Evolutionary conservation across 2,888 invertebrate species (phyloP).

Genomic region (Oeneis ivallda): DNA sequence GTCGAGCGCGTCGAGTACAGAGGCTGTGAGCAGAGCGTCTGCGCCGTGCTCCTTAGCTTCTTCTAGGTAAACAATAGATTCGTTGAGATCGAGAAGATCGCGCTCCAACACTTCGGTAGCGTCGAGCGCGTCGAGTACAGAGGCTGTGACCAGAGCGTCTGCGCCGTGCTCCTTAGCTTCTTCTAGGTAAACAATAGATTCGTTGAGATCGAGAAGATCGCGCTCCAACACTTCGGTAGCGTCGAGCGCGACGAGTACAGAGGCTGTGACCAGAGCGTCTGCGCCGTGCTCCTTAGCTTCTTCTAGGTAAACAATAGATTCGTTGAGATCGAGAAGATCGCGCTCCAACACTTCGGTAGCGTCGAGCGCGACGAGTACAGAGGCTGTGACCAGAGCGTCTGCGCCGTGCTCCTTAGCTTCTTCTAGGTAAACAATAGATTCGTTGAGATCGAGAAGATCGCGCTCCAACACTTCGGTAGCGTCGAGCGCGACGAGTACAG

Average conservation of each 20-base stretch:
- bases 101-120: background rate
- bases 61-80: slow-evolving; percentile 72
- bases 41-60: slow-evolving; percentile 87
- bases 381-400: slow-evolving; percentile 86
- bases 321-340: slow-evolving; percentile 91
- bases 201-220: slow-evolving; percentile 91
- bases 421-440: slow-evolving; percentile 72
- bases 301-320: slow-evolving; percentile 72
- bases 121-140: background rate
- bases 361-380: slow-evolving; percentile 89
- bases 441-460: slow-evolving; percentile 91
- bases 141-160: too few relatives aligned
- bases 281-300: slow-evolving; percentile 87
- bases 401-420: slow-evolving; percentile 87
- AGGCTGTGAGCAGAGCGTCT: slow-evolving; percentile 86
- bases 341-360: slow-evolving; percentile 94
- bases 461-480: too few relatives aligned
- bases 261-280: slow-evolving; percentile 86
- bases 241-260: slow-evolving; percentile 89
- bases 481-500: too few relatives aligned
- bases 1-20: slow-evolving; percentile 89
- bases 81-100: background rate
- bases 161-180: too few relatives aligned
- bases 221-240: slow-evolving; percentile 94
- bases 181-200: too few relatives aligned